Evolutionary conservation across 2,888 invertebrate genomes (phyloP).

Genomic region (Melinaea menophilus): DNA sequence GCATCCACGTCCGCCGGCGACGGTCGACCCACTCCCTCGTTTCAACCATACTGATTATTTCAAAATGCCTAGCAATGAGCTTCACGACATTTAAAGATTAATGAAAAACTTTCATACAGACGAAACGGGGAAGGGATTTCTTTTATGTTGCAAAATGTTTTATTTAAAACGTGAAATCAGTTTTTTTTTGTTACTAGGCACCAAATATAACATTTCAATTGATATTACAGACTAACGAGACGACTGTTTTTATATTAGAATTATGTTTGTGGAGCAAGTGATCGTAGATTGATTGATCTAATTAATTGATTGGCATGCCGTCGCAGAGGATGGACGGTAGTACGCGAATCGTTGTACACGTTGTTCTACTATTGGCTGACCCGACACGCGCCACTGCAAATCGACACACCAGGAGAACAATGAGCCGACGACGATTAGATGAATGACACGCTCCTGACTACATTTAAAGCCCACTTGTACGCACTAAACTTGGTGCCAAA

Average conservation of each 20-base stretch:
- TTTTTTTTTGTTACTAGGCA: neutral
- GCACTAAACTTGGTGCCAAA: constrained; percentile 68
- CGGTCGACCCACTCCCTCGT: neutral
- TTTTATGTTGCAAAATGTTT: too few relatives aligned
- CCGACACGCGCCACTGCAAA: constrained; percentile 59
- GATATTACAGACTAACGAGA: too few relatives aligned
- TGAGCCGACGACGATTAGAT: constrained; percentile 71
- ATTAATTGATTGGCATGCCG: constrained; percentile 68
- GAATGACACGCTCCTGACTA: constrained; percentile 68
- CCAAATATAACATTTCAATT: neutral
- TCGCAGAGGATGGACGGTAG: constrained; percentile 45
- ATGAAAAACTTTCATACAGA: too few relatives aligned
- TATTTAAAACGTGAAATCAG: too few relatives aligned
- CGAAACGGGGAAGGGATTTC: too few relatives aligned
- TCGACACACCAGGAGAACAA: constrained; percentile 71
- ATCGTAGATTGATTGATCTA: constrained; percentile 69
- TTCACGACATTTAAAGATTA: too few relatives aligned
- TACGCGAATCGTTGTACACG: constrained; percentile 52
- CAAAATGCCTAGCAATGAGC: too few relatives aligned
- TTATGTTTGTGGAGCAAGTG: constrained; percentile 49
- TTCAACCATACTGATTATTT: neutral
- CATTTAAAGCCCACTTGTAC: constrained; percentile 62
- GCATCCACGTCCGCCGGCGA: constrained; percentile 7
- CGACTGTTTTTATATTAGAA: constrained; percentile 17
- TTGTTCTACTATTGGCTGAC: constrained; percentile 64